These are phyloP conservation scores for Hippocampus guttulatus DNA, from an alignment of 2,113 vertebrate species.

Conservation along the genomic window DNA sequence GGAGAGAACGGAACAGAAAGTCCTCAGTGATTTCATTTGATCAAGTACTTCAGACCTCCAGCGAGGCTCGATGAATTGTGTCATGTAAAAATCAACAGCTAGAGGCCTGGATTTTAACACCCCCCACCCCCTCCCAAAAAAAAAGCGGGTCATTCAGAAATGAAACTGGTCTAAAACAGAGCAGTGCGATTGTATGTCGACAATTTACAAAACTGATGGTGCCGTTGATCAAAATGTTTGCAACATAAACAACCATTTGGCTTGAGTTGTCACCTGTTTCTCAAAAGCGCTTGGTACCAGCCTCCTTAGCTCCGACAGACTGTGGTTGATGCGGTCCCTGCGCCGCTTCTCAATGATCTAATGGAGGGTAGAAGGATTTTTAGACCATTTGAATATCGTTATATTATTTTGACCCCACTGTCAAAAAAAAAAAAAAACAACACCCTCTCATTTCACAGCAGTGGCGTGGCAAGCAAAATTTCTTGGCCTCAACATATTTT, in stretches of 20 bases:
- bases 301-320: slow-evolving; percentile 87
- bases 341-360: slow-evolving; percentile 94
- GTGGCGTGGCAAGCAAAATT: neutral
- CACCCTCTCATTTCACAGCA: neutral
- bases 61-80: neutral
- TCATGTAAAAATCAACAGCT: neutral
- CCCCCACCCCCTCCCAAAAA: too few species aligned
- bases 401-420: too few species aligned
- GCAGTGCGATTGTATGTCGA: too few species aligned
- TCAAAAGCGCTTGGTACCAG: slow-evolving; percentile 90
- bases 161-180: neutral
- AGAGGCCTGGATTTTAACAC: too few species aligned
- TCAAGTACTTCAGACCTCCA: neutral
- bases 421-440: too few species aligned
- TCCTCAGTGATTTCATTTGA: neutral
- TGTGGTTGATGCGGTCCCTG: slow-evolving; percentile 92
- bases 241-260: neutral
- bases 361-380: neutral
- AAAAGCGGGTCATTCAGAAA: neutral
- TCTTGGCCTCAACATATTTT: neutral
- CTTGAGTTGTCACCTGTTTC: slow-evolving; percentile 79
- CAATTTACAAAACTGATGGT: neutral
- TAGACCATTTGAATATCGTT: neutral
- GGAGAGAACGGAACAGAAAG: slow-evolving; percentile 10
- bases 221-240: neutral